Conservation (phyloP, 1,140 invertebrate genomes). For the Pseudomyrmex gracilis region DNA sequence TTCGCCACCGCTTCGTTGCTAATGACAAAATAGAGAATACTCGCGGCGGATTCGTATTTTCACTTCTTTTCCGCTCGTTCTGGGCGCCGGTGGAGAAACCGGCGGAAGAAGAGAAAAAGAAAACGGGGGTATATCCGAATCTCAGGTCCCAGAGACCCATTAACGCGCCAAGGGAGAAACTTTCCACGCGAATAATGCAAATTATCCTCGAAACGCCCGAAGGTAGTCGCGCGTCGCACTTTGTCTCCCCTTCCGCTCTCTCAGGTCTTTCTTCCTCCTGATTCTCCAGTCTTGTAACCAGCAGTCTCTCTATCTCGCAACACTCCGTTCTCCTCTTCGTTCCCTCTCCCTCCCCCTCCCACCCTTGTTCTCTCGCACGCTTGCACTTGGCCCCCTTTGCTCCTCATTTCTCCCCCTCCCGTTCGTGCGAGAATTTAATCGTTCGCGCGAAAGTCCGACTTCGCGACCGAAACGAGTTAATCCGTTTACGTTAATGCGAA, state of each 20-base stretch:
- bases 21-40: conserved; percentile 57
- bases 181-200: conserved; percentile 72
- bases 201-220: conserved; percentile 69
- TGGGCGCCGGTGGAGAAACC: neutral
- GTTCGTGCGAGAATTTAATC: conserved; percentile 58
- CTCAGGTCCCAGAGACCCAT: conserved; percentile 67
- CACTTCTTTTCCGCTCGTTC: conserved; percentile 50
- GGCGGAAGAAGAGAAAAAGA: conserved; percentile 33
- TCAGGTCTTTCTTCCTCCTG: conserved; percentile 21
- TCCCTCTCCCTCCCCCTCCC: neutral
- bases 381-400: conserved; percentile 14
- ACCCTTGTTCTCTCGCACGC: conserved; percentile 18
- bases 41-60: conserved; percentile 56
- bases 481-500: conserved; percentile 67
- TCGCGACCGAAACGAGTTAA: conserved; percentile 63
- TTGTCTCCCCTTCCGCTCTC: conserved; percentile 45
- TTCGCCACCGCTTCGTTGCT: neutral
- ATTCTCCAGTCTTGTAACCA: conserved; percentile 45
- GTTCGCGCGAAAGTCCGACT: conserved; percentile 55
- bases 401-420: conserved; percentile 28
- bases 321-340: neutral
- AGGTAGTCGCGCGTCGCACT: conserved; percentile 59
- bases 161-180: conserved; percentile 65
- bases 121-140: conserved; percentile 63
- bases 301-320: conserved; percentile 47